These are phyloP conservation scores for Cnemophilus loriae DNA, from an alignment of 2,113 vertebrate species.

Conservation along the genomic window DNA sequence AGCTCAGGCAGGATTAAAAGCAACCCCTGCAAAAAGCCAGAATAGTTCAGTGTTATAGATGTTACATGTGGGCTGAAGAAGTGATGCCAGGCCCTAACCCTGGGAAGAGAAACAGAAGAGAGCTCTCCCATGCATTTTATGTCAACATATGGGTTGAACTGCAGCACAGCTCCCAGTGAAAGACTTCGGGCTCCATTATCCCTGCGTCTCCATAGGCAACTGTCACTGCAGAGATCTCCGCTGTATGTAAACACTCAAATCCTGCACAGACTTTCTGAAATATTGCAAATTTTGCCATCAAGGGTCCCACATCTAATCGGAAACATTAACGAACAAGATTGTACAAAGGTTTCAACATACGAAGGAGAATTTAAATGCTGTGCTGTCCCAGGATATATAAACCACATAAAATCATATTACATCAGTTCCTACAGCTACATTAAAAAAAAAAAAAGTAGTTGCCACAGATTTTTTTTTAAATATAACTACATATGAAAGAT, in stretches of 20 bases:
- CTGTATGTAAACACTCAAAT: slow-evolving; percentile 46
- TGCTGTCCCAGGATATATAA: neutral
- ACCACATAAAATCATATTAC: neutral
- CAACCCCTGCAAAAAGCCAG: slow-evolving; percentile 44
- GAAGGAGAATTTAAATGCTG: neutral
- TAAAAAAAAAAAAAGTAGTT: neutral
- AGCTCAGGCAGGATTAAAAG: slow-evolving; percentile 49
- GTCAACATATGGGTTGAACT: slow-evolving; percentile 23
- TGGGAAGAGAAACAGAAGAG: neutral
- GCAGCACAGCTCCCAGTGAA: slow-evolving; percentile 11
- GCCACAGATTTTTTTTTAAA: neutral
- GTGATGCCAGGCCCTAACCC: neutral
- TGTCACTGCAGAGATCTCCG: slow-evolving; percentile 49
- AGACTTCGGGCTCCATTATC: slow-evolving; percentile 42
- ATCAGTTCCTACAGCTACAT: neutral
- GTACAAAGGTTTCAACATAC: neutral
- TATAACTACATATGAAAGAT: neutral
- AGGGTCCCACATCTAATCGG: neutral
- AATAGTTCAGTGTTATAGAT: slow-evolving; percentile 30
- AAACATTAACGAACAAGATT: neutral
- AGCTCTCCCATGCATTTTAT: neutral
- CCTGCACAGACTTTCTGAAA: neutral
- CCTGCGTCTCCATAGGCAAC: slow-evolving; percentile 50
- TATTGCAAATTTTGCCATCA: neutral
- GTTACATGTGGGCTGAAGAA: slow-evolving; percentile 18